Percentiles rank a stretch among this genome's conserved stretches.
Evolutionary conservation across 2,797 vertebrate species (phyloP).

Genomic region (Merluccius polli): DNA sequence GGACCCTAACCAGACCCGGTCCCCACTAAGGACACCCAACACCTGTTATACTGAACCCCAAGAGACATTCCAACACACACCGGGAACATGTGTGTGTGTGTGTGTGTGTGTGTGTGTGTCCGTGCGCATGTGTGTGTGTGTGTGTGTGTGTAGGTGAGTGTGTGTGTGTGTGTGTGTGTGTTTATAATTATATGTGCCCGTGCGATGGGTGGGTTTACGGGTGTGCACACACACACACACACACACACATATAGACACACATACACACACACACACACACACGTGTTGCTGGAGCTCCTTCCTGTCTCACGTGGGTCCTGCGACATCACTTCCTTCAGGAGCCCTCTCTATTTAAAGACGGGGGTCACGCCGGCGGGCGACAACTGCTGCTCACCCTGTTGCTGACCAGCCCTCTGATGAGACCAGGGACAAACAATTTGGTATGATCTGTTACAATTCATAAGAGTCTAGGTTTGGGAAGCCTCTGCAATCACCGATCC

Average conservation of each 20-base stretch:
- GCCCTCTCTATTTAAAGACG: slow-evolving; percentile 59
- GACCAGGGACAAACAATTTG: slow-evolving; percentile 20
- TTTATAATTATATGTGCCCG: background rate
- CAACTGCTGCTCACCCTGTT: slow-evolving; percentile 37
- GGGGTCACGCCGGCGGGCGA: slow-evolving; percentile 35
- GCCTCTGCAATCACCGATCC: background rate
- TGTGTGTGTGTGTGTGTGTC: slow-evolving; percentile 3
- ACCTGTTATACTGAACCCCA: slow-evolving; percentile 53
- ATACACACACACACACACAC: background rate
- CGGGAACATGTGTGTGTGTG: slow-evolving; percentile 9
- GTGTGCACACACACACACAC: slow-evolving; percentile 3
- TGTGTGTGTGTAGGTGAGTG: slow-evolving; percentile 3
- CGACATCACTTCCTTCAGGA: slow-evolving; percentile 50
- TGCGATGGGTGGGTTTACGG: background rate
- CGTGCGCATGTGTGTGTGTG: slow-evolving; percentile 6
- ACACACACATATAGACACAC: slow-evolving; percentile 10
- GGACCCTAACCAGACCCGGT: background rate
- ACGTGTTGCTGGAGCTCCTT: slow-evolving; percentile 43
- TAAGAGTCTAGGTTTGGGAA: background rate
- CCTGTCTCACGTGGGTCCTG: slow-evolving; percentile 35
- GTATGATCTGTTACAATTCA: background rate
- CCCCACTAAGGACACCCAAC: slow-evolving; percentile 45
- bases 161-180: background rate
- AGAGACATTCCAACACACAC: slow-evolving; percentile 41
- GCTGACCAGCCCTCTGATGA: slow-evolving; percentile 42